Evolutionary conservation across 2,113 vertebrate genomes (phyloP), one percentile per base, ranked within the genome.

Genomic region (Pelusios castaneus): DNA sequence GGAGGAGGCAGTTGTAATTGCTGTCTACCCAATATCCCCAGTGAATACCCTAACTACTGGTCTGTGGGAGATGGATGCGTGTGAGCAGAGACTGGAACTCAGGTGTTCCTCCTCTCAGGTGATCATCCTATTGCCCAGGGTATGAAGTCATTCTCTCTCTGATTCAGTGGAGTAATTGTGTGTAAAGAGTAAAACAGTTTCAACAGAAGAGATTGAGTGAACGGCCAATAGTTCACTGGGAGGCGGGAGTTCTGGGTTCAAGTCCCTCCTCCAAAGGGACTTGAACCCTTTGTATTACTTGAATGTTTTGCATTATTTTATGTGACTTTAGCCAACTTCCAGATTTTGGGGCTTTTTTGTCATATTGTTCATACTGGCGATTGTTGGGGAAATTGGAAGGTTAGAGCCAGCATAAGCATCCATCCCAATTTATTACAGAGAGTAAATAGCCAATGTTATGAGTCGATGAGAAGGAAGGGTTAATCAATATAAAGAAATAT

Each of bases 401-500:
- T 56, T 19, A 77, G 9, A 19, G 43, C 19, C 27, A 56, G 49
- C 1, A 0, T 60, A 77, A 91, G 51, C 34, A 75, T 45, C 82
- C 90, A 58, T 83, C 13, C 1, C 70, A 85, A 52, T 54, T 95
- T 93, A 95, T 95, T 96, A 93, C 31, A 51, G 84, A 82, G 54
- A n/a, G 73, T 90, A 94, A 95, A 87, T 49, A 95, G 77, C 67
- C 84, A 94, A 6, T 0, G 1, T 87, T 93, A 95, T 95, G 96
- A 95, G 94, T 52, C 95, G 93, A 97, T 95, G 96, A 96, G 83
- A 47, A 84, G 87, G 80, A 95, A 89, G 91, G 90, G 88, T 29
- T 89, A 94, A 96, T 97, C 96, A 93, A 97, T 97, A 96, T 96
- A 91, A 93, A 92, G 94, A 97, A 97, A 94, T 97, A 94, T 92